Evolutionary conservation across 1,140 invertebrate genomes (phyloP), one percentile per base, ranked within the genome.

Genomic region (Cotesia glomerata): DNA sequence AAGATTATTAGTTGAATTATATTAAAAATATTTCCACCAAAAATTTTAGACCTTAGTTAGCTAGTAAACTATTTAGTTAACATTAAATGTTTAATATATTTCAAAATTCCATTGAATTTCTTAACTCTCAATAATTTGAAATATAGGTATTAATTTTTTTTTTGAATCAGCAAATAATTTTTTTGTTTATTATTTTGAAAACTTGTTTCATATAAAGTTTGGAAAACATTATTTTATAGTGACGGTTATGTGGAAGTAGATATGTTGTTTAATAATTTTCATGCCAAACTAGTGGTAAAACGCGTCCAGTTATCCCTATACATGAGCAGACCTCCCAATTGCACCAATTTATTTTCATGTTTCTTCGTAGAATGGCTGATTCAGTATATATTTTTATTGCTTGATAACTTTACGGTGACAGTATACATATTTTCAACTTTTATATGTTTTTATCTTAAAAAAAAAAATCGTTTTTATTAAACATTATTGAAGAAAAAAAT

Each of bases 271-370:
- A 66, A 67, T 73, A 67, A 67, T 73, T 67, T 73, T 62, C 67
- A 58, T 36, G 34, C 54, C 26, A 32, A 51, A 34, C 26, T 26
- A 26, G 26, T 26, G 26, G 52, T 51, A 18, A 61, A 14, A 61
- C 26, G 58, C 63, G 35, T 36, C 56, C 54, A 34, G 64, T 63
- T 32, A 73, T 68, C 34, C 63, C 16, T 16, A 18, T 36, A 65
- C 58, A 64, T 51, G 52, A 49, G 61, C 36, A 49, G 52, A 32
- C 56, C 34, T 59, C 71, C 51, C 61, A 61, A 64, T 71, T 71
- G 58, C 62, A 51, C 69, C 61, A 71, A 71, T 71, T 71, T 62
- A 34, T 56, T 54, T 71, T 65, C 69, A 71, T 71, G 35, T 36
- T 71, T 56, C 69, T 64, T 34, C 11, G 39, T 39, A 62, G 45